Base-by-base conservation (phyloP, 2,113 vertebrate species). In the Phocoena sinus region DNA sequence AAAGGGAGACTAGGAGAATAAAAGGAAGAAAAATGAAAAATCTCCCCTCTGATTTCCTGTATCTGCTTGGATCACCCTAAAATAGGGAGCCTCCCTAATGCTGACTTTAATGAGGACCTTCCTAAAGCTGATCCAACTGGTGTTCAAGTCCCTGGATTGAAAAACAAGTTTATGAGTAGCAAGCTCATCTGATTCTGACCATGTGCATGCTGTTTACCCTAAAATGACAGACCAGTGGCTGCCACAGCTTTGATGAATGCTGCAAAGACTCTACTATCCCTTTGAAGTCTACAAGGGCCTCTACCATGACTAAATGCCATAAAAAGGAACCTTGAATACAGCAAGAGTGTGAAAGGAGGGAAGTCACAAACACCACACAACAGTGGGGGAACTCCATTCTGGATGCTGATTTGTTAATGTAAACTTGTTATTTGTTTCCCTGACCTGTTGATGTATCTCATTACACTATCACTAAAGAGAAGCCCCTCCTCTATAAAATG, bases 141-240 rank as follows among this genome's bases (percentile, higher is more conserved):
- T 96, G 94, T 96, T 97, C 92, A 96, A 91, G 70, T 96, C 47
- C 53, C 41, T 90, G 85, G 47, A 97, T 65, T 96, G 89, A 97
- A 97, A 98, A 98, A 98, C 97, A 98, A 97, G 95, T 98, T 96
- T 97, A 98, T 92, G 85, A 93, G 95, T 71, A 96, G 60, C 76
- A 90, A 93, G 36, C 83, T 97, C 97, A 98, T 92, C 74, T 97
- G 97, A 97, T 74, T 94, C 82, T 97, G 87, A 96, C 93, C 97
- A 87, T 91, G 89, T 91, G 58, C 80, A 63, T 41, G 36, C 81
- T 97, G 90, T 97, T 98, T 98, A 97, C 94, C 47, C 87, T 60
- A 60, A 94, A 81, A 97, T 94, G 97, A 97, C 71, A 96, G 58
- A 58, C 87, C 70, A 83, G 76, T 95, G 79, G 84, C 92, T 83